Evolutionary conservation across 2,797 vertebrate genomes (phyloP), one percentile per base, ranked within the genome.

Genomic region (Sebastiscus tertius): DNA sequence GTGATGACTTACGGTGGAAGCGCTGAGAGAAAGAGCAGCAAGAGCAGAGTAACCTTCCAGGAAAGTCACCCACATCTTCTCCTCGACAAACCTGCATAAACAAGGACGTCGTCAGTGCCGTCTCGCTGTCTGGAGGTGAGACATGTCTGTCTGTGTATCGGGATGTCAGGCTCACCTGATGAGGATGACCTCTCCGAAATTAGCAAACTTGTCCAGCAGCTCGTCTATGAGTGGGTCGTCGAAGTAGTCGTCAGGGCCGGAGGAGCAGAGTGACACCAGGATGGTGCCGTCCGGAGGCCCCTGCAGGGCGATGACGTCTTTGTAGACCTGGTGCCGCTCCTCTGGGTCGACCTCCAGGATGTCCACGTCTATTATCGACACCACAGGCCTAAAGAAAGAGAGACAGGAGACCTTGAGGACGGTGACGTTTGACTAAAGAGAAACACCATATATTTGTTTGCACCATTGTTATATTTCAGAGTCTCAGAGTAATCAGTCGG

Each of bases 61-160:
- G 95, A 99, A 99, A 0, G 99, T 99, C 81, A 99, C 97, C 98
- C 98, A 99, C 98, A 99, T 99, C 95, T 98, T 99, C 94, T 99
- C 97, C 91, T 99, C 98, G 10, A 99, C 98, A 76, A 99, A 99
- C 91, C 98, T 99, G 91, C 49, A 83, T 0, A 49, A 81, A 81
- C 18, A 68, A 58, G 54, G 20, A 79, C 56, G 80, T 0, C 0
- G 18, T 83, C 34, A 84, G 52, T 64, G 20, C 3, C 22, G 46
- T 61, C 9, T 1, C n/a, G 33, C 18, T 1, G 18, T 66, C 52
- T 81, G 14, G 4, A 54, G n/a, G 9, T 27, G 9, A 77, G 1
- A 2, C 6, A n/a, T 8, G 24, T 26, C 10, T 22, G 20, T 81
- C 46, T 74, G n/a, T 13, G 27, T 10, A 24, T 39, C 14, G 0